Evolutionary conservation across 2,113 vertebrate species (phyloP).

Genomic region (Pluvianellus socialis): DNA sequence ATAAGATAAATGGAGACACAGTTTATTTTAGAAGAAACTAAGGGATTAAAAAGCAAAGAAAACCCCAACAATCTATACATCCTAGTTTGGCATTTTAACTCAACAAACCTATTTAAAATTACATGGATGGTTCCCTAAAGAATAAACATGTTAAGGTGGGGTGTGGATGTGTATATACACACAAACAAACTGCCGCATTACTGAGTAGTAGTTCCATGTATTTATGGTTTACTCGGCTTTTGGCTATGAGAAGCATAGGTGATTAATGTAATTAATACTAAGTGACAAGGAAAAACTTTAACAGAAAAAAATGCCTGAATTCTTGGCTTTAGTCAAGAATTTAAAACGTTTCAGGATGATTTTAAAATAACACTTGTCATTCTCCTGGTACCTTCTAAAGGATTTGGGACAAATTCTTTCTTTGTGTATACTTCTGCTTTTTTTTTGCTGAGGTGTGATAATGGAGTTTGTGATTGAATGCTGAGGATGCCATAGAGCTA

Average conservation of each 20-base stretch:
- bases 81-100: not conserved
- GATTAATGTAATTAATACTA: not conserved
- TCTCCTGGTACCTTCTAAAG: not conserved
- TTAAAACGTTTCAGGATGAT: not conserved
- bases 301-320: not conserved
- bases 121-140: fast-evolving
- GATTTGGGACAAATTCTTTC: not conserved
- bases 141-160: not conserved
- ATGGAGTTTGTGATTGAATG: not conserved
- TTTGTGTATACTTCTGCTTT: not conserved
- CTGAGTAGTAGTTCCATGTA: not conserved
- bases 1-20: not conserved
- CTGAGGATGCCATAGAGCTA: not conserved
- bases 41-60: not conserved
- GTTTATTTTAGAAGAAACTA: not conserved
- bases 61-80: not conserved
- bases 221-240: not conserved
- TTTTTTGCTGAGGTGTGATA: not conserved
- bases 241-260: not conserved
- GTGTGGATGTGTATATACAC: too few relatives aligned
- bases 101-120: not conserved
- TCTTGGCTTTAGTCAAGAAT: not conserved
- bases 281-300: not conserved
- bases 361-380: not conserved
- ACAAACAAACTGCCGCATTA: not conserved